Conservation (phyloP, 2,797 vertebrate species). For the Agapornis canus region DNA sequence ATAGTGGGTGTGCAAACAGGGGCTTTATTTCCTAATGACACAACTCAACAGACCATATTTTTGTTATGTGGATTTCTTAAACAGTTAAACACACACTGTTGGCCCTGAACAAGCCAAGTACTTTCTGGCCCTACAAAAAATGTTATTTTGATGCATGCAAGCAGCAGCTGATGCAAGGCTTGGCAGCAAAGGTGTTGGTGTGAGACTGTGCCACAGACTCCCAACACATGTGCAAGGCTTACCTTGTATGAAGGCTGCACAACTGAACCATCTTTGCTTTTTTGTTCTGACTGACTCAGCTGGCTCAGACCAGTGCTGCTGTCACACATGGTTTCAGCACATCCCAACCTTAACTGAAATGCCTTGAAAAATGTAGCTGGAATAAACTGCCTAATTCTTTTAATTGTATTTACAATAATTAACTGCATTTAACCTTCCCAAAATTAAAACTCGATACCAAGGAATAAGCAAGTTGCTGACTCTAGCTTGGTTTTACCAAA, state of each 20-base stretch:
- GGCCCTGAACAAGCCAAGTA: neutral
- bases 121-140: neutral
- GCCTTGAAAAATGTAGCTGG: neutral
- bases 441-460: neutral
- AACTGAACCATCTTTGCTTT: neutral
- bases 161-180: neutral
- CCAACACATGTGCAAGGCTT: neutral
- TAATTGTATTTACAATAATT: neutral
- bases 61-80: neutral
- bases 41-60: neutral
- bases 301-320: neutral
- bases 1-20: neutral
- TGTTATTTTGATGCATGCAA: neutral
- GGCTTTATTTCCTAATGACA: neutral
- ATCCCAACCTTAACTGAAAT: neutral
- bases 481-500: neutral
- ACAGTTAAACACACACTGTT: neutral
- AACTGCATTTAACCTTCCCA: neutral
- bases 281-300: neutral
- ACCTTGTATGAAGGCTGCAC: neutral
- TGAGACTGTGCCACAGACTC: neutral
- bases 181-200: neutral
- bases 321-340: neutral
- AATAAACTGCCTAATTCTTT: neutral
- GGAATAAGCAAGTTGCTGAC: neutral